These are phyloP conservation scores for Diaperis boleti DNA, from an alignment of 2,888 invertebrate genomes.

Conservation along the genomic window DNA sequence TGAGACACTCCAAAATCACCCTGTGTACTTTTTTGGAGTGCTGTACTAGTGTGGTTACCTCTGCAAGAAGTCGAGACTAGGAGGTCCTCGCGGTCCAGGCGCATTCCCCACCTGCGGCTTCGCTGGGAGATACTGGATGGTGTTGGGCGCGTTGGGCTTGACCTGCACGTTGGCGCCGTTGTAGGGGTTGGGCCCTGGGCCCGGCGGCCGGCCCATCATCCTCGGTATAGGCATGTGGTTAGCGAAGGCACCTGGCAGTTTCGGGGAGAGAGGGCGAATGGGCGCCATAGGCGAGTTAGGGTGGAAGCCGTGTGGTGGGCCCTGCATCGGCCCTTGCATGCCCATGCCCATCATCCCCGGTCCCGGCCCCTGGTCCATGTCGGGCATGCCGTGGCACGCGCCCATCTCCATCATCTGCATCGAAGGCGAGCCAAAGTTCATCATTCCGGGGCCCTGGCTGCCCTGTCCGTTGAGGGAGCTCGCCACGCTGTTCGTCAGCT, in stretches of 20 bases:
- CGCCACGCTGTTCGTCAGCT: constrained; percentile 82
- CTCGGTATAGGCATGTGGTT: constrained; percentile 67
- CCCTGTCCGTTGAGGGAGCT: constrained; percentile 72
- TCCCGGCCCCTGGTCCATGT: constrained; percentile 60
- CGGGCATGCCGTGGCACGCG: constrained; percentile 63
- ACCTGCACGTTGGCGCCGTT: constrained; percentile 90
- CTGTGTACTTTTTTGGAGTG: no score
- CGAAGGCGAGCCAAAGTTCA: constrained; percentile 70
- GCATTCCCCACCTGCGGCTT: constrained; percentile 86
- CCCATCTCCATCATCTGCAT: constrained; percentile 67
- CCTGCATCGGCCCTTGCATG: no score
- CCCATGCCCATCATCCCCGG: constrained; percentile 65
- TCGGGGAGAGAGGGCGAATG: constrained; percentile 73
- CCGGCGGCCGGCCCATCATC: constrained; percentile 76
- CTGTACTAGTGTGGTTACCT: no score
- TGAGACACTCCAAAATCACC: no score
- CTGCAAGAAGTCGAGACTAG: constrained; percentile 90
- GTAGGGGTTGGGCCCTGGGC: constrained; percentile 74
- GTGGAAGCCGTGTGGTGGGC: constrained; percentile 64
- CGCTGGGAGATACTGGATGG: constrained; percentile 97
- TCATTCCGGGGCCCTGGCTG: constrained; percentile 67
- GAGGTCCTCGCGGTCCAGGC: constrained; percentile 85
- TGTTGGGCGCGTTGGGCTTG: constrained; percentile 96
- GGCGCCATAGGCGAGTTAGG: constrained; percentile 62
- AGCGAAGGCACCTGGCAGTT: constrained; percentile 72